These are phyloP conservation scores for Orthonyx spaldingii DNA, from an alignment of 2,113 vertebrate genomes.

Conservation along the genomic window DNA sequence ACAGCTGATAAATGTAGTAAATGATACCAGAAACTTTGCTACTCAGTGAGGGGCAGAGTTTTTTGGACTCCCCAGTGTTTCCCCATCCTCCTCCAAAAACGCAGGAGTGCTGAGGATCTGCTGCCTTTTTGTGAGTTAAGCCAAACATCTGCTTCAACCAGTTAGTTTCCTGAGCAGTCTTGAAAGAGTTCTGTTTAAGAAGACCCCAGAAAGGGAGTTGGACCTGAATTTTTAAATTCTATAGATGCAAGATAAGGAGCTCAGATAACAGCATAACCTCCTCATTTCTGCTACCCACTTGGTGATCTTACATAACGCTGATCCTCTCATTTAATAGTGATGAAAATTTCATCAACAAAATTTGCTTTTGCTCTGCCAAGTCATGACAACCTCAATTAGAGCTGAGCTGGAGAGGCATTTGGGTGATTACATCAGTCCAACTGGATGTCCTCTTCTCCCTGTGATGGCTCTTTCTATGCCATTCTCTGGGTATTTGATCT, in stretches of 20 bases:
- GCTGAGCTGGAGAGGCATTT: not conserved
- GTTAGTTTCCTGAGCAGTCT: not conserved
- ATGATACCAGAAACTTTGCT: not conserved
- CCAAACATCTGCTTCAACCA: not conserved
- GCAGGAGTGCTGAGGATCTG: not conserved
- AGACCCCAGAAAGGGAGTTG: not conserved
- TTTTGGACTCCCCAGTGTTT: not conserved
- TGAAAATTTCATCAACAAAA: conserved; percentile 52
- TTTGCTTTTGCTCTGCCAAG: conserved; percentile 54
- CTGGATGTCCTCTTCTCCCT: conserved; percentile 27
- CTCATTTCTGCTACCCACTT: not conserved
- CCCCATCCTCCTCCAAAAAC: not conserved
- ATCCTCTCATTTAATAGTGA: conserved; percentile 21
- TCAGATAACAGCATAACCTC: not conserved
- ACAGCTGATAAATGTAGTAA: not conserved
- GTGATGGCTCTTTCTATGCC: conserved; percentile 20
- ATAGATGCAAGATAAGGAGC: not conserved
- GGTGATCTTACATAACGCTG: conserved; percentile 1
- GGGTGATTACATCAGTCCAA: conserved; percentile 42
- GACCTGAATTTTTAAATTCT: not conserved
- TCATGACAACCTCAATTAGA: conserved; percentile 51
- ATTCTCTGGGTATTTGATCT: conserved; percentile 37
- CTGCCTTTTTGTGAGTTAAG: not conserved
- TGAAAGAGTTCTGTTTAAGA: not conserved
- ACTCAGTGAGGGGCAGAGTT: not conserved